Evolutionary conservation across 2,888 invertebrate species (phyloP), one percentile per base, ranked within the genome.

Genomic region (Argyra leucocephala): DNA sequence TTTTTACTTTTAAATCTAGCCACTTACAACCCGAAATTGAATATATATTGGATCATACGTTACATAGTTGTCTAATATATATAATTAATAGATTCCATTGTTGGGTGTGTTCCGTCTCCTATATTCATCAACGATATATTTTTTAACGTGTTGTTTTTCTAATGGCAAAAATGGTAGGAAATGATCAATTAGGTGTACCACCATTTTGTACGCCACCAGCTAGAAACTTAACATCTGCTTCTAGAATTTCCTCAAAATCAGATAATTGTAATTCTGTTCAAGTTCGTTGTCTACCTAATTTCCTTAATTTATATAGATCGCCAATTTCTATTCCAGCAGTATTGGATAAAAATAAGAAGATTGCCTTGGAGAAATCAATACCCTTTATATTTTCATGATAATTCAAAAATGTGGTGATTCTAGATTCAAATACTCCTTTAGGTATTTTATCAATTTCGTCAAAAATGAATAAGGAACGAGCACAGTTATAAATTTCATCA

Each of bases 371-470:
- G 74, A 86, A 90, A 76, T 93, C 89, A 1, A 88, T 81, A 5
- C 88, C 88, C 73, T 86, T 85, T 3, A 90, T 81, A n/a, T 82
- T 76, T 66, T 85, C 82, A 75, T 91, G 86, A 76, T 93, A 91
- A 77, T 99, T 96, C 18, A 97, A 81, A 78, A 92, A 88, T 0
- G 96, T 93, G 74, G 92, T 91, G 7, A 99, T 83, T n/a, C n/a
- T n/a, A 0, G 86, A 84, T 78, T 96, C 91, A 66, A 98, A 82
- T 5, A 96, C 80, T 1, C 88, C 88, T 1, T 84, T 79, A 3
- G 93, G 91, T 86, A 96, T 93, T 79, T 94, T 93, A 78, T 97
- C 93, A 18, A 98, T 90, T 82, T 99, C 99, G 81, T 99, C 98
- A 82, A 99, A 96, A 70, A 99, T 88, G 75, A 99, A 96, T 63